phyloP scores from a whole-genome alignment of 2,113 vertebrate species.

The Hemibagrus wyckioides region DNA sequence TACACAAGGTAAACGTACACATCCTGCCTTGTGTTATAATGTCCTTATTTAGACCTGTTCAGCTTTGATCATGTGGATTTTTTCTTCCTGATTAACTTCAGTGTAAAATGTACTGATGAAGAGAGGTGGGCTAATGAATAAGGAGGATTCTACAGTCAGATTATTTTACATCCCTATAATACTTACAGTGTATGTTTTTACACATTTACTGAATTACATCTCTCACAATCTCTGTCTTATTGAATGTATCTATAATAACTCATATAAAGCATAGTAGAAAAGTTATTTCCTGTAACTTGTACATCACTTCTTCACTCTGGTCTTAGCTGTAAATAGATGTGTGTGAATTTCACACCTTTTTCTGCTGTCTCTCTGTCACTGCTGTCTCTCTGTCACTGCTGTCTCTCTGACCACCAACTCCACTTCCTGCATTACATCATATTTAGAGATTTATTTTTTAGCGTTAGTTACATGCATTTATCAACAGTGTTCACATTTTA shows the following conservation, averaged over 20 bases:
- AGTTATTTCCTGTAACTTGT: conserved; percentile 1
- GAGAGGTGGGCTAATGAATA: not conserved
- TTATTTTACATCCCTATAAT: not conserved
- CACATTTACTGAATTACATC: not conserved
- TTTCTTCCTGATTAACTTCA: conserved; percentile 15
- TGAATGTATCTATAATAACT: conserved; percentile 4
- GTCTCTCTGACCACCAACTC: not conserved
- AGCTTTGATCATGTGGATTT: conserved; percentile 6
- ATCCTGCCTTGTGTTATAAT: too few relatives aligned
- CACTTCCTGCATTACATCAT: not conserved
- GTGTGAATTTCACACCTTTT: not conserved
- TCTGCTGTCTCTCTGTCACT: not conserved
- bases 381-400: not conserved
- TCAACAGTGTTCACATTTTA: not conserved
- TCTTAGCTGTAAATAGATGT: conserved; percentile 1
- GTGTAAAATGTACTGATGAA: conserved; percentile 16
- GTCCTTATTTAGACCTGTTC: too few relatives aligned
- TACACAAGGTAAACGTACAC: too few relatives aligned
- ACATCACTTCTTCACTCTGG: not conserved
- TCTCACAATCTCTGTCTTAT: not conserved
- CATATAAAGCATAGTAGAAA: not conserved
- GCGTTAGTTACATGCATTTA: not conserved
- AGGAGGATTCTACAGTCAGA: not conserved
- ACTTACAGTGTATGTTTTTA: not conserved
- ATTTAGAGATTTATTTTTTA: not conserved